Percentiles rank a stretch among this genome's conserved stretches.
Evolutionary conservation across 2,888 invertebrate species (phyloP).

Genomic region (Camponotus fellah): DNA sequence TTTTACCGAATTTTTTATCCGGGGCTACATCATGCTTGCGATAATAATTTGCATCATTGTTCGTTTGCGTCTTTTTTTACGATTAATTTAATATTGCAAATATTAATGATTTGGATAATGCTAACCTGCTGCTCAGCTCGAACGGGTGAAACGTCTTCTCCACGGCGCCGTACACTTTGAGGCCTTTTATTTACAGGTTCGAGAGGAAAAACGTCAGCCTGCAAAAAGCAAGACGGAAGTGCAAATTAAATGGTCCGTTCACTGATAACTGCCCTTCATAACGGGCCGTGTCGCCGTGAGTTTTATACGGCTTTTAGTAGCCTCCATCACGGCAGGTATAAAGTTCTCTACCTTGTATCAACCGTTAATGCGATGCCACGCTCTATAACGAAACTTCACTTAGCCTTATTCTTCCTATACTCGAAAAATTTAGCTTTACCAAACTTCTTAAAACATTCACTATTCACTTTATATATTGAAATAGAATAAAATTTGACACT

Average conservation of each 20-base stretch:
- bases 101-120: neutral
- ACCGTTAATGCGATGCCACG: constrained; percentile 75
- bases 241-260: constrained; percentile 57
- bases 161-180: constrained; percentile 90
- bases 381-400: constrained; percentile 41
- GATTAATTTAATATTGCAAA: neutral
- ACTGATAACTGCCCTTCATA: constrained; percentile 25
- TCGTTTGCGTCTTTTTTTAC: no score
- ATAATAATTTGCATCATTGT: no score
- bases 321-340: constrained; percentile 83
- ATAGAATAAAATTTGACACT: neutral
- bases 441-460: constrained; percentile 23
- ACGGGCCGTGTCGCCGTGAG: constrained; percentile 56
- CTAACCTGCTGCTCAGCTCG: constrained; percentile 88
- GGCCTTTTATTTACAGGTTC: constrained; percentile 88
- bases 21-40: no score
- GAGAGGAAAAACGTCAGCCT: constrained; percentile 87
- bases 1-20: no score
- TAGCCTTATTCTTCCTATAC: constrained; percentile 5
- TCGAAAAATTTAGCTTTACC: neutral
- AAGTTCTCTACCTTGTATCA: constrained; percentile 81
- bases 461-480: neutral
- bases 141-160: constrained; percentile 89
- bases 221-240: constrained; percentile 79
- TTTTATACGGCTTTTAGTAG: constrained; percentile 78